phyloP scores from a whole-genome alignment of 2,113 vertebrate species.

The Syrmaticus mikado region DNA sequence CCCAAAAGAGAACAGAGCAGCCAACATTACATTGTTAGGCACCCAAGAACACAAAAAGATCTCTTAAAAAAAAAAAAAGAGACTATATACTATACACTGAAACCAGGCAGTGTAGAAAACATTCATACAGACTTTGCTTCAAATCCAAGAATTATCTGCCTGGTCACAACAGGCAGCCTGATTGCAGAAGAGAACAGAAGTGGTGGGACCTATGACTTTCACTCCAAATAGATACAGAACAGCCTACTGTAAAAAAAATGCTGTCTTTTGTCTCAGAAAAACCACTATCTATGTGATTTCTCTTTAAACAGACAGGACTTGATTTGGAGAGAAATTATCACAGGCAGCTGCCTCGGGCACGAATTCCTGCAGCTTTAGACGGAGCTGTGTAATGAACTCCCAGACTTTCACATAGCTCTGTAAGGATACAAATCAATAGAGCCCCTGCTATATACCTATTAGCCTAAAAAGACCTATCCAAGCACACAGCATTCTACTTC shows the following conservation, averaged over 20 bases:
- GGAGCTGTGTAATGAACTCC: background rate
- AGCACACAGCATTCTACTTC: background rate
- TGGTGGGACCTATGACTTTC: background rate
- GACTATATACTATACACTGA: no score
- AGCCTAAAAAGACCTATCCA: background rate
- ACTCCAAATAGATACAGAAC: accelerated
- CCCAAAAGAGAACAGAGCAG: background rate
- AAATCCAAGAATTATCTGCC: background rate
- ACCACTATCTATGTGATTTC: background rate
- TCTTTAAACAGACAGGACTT: background rate
- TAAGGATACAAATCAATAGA: background rate
- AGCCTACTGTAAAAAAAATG: background rate
- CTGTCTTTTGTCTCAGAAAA: background rate
- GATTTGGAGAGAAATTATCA: background rate
- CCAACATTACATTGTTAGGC: background rate
- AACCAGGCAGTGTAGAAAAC: background rate
- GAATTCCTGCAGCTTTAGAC: background rate
- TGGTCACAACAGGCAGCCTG: accelerated
- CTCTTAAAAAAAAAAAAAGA: background rate
- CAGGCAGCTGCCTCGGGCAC: background rate
- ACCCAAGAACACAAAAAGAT: background rate
- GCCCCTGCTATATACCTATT: background rate
- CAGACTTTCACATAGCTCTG: background rate
- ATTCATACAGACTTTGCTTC: background rate
- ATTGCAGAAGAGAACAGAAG: background rate